These are phyloP conservation scores for Troides helena DNA, from an alignment of 2,888 invertebrate genomes.

Conservation along the genomic window DNA sequence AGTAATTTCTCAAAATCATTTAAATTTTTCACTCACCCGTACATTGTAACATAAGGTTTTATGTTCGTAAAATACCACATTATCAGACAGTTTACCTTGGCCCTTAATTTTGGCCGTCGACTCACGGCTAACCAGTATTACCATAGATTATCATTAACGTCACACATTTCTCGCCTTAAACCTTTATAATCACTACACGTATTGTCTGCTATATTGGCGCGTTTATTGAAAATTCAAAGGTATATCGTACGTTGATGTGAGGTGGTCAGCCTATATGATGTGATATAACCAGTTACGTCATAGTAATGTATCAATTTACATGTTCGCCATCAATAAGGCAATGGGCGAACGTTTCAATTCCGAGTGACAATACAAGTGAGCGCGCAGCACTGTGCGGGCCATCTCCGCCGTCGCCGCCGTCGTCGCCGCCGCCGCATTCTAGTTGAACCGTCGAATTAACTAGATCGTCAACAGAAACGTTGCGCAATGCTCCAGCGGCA, in stretches of 20 bases:
- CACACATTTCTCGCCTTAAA: background rate
- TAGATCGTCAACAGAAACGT: conserved; percentile 40
- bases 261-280: background rate
- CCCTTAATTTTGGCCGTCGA: conserved; percentile 49
- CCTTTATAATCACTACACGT: background rate
- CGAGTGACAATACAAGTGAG: conserved; percentile 38
- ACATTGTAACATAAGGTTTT: background rate
- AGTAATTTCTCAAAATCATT: background rate
- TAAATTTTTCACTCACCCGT: background rate
- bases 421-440: conserved; percentile 33
- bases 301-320: conserved; percentile 38
- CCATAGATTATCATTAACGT: conserved; percentile 1
- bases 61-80: conserved; percentile 15
- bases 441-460: conserved; percentile 34
- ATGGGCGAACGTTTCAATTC: conserved; percentile 39
- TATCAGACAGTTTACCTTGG: conserved; percentile 36
- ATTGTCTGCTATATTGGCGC: background rate
- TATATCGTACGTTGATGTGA: background rate
- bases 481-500: conserved; percentile 44
- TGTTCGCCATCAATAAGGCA: conserved; percentile 46
- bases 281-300: conserved; percentile 15
- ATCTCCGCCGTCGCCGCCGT: too few relatives aligned
- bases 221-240: background rate
- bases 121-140: conserved; percentile 55
- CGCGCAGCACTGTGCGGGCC: conserved; percentile 6